Base-by-base conservation (phyloP, 1,140 invertebrate genomes). In the Sarcophaga bullata region DNA sequence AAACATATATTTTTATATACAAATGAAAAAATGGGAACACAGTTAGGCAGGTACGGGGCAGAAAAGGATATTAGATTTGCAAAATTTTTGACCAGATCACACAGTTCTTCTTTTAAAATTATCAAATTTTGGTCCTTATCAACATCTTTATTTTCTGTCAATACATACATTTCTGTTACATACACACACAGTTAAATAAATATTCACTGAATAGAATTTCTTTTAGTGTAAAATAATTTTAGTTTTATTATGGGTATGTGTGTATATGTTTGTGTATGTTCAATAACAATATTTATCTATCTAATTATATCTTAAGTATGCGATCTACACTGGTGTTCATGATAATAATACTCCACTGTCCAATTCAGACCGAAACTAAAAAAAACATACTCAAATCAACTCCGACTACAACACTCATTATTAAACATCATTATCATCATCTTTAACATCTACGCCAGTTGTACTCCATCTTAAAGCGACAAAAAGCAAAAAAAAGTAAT, bases 261-360 rank as follows among this genome's bases (percentile, higher is more conserved):
- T 49, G 25, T 13, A 25, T 13, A 46, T 46, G 72, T 46, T 25
- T 47, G 73, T 76, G 73, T 48, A 6, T 76, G 13, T 47, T 15
- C 15, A 48, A 46, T 48, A 49, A 58, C 4, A 37, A 6, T 58
- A 58, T 58, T 58, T 58, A 58, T 58, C 54, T 58, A 6, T 58
- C 54, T 58, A 58, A 58, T 58, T 58, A 58, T 58, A 58, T 58
- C 54, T 58, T 58, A 58, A 58, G 54, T 58, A 58, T 58, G 54
- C 54, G 54, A 58, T 58, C 54, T 58, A 58, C 54, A 58, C 54
- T 58, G 15, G 13, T 58, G 54, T 58, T 58, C 54, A 58, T 13
- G 54, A 58, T 58, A n/a, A 58, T 58, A 58, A 58, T 58, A 58
- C 13, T 10, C 1, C 13, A 5, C 11, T n/a, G 25, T 37, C 15